Base-by-base conservation (phyloP, 2,888 invertebrate genomes). In the Chloromyia formosa region DNA sequence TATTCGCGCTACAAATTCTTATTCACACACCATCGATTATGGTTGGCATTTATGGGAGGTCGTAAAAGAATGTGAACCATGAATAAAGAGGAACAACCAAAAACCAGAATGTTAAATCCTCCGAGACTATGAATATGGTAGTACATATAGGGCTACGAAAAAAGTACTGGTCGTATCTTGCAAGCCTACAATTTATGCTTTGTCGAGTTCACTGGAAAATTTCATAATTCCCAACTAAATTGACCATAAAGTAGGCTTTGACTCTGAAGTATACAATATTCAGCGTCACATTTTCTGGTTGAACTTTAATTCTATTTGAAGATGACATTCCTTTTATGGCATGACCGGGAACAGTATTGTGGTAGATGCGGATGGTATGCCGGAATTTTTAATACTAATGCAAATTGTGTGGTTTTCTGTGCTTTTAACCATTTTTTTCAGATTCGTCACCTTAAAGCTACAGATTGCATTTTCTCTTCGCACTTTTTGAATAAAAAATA, bases 241-340 rank as follows among this genome's bases (percentile, higher is more conserved):
- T 73, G 76, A 75, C 69, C 76, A 75, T 76, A 76, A 76, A 76
- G 58, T 75, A 76, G 76, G 75, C 73, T 76, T 76, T 35, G 7
- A 76, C 40, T 12, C 12, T 16, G 16, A 42, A 14, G 45, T 45
- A n/a, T 68, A 22, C 66, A 5, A 49, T n/a, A 18, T 2, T 53
- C n/a, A n/a, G n/a, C 49, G 66, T 49, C 49, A 68, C 49, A 45
- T 45, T 40, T n/a, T 64, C 23, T 64, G 9, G 7, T 49, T 27
- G 23, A 66, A 14, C 49, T 27, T 27, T 16, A 9, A 9, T 20
- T 23, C 9, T 27, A 23, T 35, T 35, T 35, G 27, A 27, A 23
- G 60, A 27, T 45, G n/a, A 9, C 14, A 18, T 23, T 53, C 10
- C 9, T 49, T 35, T 14, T 62, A 40, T 12, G n/a, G 27, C 23